These are phyloP conservation scores for Lacerta agilis DNA, from an alignment of 2,797 vertebrate genomes.

Conservation along the genomic window DNA sequence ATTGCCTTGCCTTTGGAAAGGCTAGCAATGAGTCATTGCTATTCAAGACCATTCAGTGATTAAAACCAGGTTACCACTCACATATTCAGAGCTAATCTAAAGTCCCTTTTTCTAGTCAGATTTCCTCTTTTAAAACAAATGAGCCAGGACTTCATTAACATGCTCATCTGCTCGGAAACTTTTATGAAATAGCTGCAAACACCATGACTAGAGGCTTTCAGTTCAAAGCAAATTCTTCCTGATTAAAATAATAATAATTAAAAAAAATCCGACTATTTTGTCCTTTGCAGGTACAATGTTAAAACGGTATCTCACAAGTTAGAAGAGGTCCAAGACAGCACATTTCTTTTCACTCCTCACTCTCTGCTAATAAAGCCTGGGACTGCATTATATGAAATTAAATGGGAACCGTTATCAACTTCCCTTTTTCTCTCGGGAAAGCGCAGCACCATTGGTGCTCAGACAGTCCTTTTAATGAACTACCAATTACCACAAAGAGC, in stretches of 20 bases:
- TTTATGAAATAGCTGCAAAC: slow-evolving; percentile 13
- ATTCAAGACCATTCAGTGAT: slow-evolving; percentile 46
- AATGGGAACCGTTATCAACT: slow-evolving; percentile 32
- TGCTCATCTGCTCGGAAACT: slow-evolving; percentile 27
- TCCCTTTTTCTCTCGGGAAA: slow-evolving; percentile 7
- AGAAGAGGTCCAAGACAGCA: not conserved
- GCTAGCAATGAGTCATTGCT: slow-evolving; percentile 41
- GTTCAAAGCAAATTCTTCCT: slow-evolving; percentile 42
- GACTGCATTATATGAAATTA: slow-evolving; percentile 35
- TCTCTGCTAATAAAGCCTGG: not conserved
- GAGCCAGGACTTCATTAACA: slow-evolving; percentile 44
- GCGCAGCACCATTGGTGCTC: not conserved
- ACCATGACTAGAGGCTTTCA: slow-evolving; percentile 27
- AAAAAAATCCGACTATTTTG: slow-evolving; percentile 37
- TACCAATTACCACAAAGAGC: slow-evolving; percentile 38
- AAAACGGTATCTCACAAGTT: slow-evolving; percentile 35
- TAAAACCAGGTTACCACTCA: slow-evolving; percentile 43
- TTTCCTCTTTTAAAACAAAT: slow-evolving; percentile 56
- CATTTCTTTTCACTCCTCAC: slow-evolving; percentile 13
- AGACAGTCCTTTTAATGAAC: slow-evolving; percentile 13
- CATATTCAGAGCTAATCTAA: slow-evolving; percentile 32
- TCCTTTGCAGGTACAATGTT: slow-evolving; percentile 27
- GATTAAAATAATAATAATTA: not conserved
- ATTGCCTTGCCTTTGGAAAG: slow-evolving; percentile 30
- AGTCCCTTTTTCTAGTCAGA: slow-evolving; percentile 25